Base-by-base conservation (phyloP, 2,888 invertebrate genomes). In the Drosophila macrothrix region DNA sequence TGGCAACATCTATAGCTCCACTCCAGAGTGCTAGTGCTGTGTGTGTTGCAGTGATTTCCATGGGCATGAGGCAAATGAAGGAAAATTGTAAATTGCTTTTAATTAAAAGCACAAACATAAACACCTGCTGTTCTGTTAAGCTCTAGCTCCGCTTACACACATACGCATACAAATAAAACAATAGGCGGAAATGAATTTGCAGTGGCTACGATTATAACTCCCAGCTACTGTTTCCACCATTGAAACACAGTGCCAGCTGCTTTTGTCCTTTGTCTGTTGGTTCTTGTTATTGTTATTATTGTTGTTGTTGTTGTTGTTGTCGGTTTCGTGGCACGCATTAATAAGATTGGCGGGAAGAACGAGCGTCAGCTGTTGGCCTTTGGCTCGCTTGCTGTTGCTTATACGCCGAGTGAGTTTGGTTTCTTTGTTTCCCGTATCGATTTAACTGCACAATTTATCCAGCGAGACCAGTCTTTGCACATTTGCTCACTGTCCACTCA, bases 71-170 rank as follows among this genome's bases (percentile, higher is more conserved):
- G 75, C 79, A 76, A 88, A 90, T 84, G 82, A 85, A 83, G 82
- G 84, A 88, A 84, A 83, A 90, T 88, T 88, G 90, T 88, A 90
- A 88, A 88, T 90, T 83, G 84, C 86, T 91, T 90, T 90, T 90
- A 90, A 90, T 90, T 90, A 90, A 90, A 91, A 90, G 88, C 89
- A 87, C 87, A 88, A 87, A 85, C 88, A 88, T 83, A 88, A 88
- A 84, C 87, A 88, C 87, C 87, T 88, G 87, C 87, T 88, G 87
- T 87, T 78, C 75, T 55, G 61, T 58, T 70, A 61, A 61, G 54
- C 41, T 41, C 41, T 54, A 28, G 54, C 50, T 9, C 22, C 41
- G 35, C 52, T 39, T 25, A 46, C 56, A 71, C 56, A 58, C 25
- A 54, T 56, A 62, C 69, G 65, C 77, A 68, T 29, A 66, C 68